Evolutionary conservation across 2,888 invertebrate genomes (phyloP).

Genomic region (Julus scandinavius): DNA sequence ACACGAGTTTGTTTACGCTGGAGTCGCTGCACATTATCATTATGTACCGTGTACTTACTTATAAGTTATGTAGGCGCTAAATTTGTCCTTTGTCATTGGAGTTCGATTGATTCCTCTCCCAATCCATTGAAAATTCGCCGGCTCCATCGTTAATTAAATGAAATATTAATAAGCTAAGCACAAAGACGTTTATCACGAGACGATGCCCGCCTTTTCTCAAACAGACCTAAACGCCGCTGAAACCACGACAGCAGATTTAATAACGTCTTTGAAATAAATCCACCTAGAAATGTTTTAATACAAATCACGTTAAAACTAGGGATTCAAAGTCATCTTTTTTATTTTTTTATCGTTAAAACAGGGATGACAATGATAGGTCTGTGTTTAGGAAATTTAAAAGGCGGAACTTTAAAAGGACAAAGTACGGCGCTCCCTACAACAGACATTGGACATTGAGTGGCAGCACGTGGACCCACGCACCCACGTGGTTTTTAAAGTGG

Average conservation of each 20-base stretch:
- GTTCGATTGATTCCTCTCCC: not conserved
- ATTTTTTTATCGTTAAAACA: no score
- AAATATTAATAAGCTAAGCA: not conserved
- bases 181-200: not conserved
- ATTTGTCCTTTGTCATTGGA: not conserved
- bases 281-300: not conserved
- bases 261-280: not conserved
- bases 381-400: no score
- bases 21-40: not conserved
- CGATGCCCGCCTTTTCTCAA: not conserved
- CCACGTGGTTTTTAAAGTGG: not conserved
- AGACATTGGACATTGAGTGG: not conserved
- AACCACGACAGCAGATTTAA: not conserved
- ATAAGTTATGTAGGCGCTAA: conserved; percentile 6
- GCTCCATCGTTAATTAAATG: not conserved
- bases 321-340: no score
- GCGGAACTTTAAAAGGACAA: no score
- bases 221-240: not conserved
- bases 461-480: not conserved
- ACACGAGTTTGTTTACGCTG: not conserved
- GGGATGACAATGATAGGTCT: no score
- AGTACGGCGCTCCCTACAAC: not conserved
- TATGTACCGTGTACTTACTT: not conserved
- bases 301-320: not conserved
- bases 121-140: conserved; percentile 26